Conservation (phyloP, 2,888 invertebrate genomes). For the Latrodectus hesperus region DNA sequence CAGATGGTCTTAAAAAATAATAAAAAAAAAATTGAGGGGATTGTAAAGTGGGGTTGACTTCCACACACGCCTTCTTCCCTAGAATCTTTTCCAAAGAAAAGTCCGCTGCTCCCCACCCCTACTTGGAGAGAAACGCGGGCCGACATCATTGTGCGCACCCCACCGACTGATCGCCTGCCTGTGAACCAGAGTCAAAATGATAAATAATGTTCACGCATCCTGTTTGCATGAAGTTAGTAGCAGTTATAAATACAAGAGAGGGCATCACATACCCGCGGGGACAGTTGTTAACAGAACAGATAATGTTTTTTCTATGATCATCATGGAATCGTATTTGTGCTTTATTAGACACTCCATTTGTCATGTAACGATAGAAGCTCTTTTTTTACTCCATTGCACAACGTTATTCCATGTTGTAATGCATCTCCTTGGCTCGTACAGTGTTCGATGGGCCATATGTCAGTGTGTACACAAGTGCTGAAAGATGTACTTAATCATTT, state of each 20-base stretch:
- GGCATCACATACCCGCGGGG: slow-evolving; percentile 5
- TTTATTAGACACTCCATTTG: slow-evolving; percentile 53
- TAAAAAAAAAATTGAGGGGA: slow-evolving; percentile 1
- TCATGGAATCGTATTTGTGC: slow-evolving; percentile 35
- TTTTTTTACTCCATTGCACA: slow-evolving; percentile 5
- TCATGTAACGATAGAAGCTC: slow-evolving; percentile 37
- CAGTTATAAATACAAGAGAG: slow-evolving; percentile 37
- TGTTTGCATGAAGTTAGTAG: slow-evolving; percentile 29
- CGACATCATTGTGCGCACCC: slow-evolving; percentile 22
- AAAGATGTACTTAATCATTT: slow-evolving; percentile 19
- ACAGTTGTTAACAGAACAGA: slow-evolving; percentile 57
- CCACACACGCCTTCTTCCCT: slow-evolving; percentile 38
- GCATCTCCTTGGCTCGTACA: slow-evolving; percentile 1
- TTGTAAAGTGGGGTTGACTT: neutral
- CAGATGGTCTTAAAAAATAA: slow-evolving; percentile 35
- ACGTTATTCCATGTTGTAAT: neutral
- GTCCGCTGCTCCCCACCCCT: slow-evolving; percentile 21
- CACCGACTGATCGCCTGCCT: slow-evolving; percentile 20
- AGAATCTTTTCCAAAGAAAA: slow-evolving; percentile 37
- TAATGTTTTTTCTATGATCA: slow-evolving; percentile 64
- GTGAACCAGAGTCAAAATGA: slow-evolving; percentile 26
- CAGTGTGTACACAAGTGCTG: slow-evolving; percentile 34
- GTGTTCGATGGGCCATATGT: slow-evolving; percentile 24
- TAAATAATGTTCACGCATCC: slow-evolving; percentile 47
- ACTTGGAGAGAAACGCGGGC: slow-evolving; percentile 19